Evolutionary conservation across 1,140 invertebrate species (phyloP), one percentile per base, ranked within the genome.

Genomic region (Aphaenogaster floridana): DNA sequence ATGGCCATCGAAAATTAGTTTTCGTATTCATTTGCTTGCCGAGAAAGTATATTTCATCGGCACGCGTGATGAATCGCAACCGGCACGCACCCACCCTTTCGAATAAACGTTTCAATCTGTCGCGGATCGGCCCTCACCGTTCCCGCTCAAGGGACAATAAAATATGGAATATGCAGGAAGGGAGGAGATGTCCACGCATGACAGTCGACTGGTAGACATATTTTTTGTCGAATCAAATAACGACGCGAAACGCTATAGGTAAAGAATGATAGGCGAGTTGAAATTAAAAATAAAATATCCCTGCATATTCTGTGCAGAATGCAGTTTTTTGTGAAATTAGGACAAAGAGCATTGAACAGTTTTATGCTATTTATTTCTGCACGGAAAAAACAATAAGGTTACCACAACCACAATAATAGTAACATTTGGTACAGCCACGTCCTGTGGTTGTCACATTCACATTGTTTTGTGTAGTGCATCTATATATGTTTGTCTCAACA

Each of bases 11-110:
- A 61, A 76, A 84, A 84, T 84, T 84, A 84, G 54, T 84, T 84
- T 83, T 84, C 42, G 54, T 76, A 76, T 84, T 76, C 80, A 84
- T 84, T 84, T 76, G 80, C 69, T 61, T 42, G 42, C 54, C 69
- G 80, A 76, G 80, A 76, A 84, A 74, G 80, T 84, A 84, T 76
- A 76, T 84, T 74, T 76, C 80, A 74, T 63, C 69, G 69, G 68
- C 54, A 84, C 57, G 80, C 69, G 69, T 74, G 69, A 84, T 84
- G 69, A 84, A 76, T 84, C 57, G 57, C 42, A 48, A 84, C 39
- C 36, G 68, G 54, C 54, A 71, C 66, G 54, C 68, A 74, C 5
- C 34, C 69, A 39, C 69, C 57, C 80, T 76, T 84, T 50, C 69
- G 54, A 76, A 84, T 61, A 84, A 84, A 84, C 54, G 69, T 61